Conservation (phyloP, 1,140 invertebrate species). For the Episyrphus balteatus region DNA sequence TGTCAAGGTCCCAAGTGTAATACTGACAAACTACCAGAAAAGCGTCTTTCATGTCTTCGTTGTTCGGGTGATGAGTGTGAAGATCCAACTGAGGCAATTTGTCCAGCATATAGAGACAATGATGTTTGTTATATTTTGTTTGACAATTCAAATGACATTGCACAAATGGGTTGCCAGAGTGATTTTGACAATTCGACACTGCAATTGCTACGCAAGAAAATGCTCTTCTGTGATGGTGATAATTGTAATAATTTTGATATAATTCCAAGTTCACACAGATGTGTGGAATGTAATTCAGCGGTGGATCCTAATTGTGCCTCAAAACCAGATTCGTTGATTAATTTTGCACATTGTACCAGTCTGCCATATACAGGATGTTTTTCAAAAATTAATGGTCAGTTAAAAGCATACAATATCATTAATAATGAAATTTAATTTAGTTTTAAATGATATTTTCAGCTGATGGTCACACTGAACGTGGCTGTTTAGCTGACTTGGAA, state of each 20-base stretch:
- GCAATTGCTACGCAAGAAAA: slow-evolving; percentile 8
- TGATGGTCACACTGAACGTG: slow-evolving; percentile 18
- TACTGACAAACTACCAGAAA: slow-evolving; percentile 13
- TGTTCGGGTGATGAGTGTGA: slow-evolving; percentile 14
- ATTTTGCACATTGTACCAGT: slow-evolving; percentile 5
- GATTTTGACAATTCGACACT: slow-evolving; percentile 14
- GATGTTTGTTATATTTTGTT: slow-evolving; percentile 26
- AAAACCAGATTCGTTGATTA: rapidly evolving
- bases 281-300: slow-evolving; percentile 13
- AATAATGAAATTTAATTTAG: no score
- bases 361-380: slow-evolving; percentile 17
- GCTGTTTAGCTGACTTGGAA: slow-evolving; percentile 17
- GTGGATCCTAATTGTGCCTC: slow-evolving; percentile 8
- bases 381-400: slow-evolving; percentile 14
- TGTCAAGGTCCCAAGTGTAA: slow-evolving; percentile 17
- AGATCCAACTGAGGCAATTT: neutral
- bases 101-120: slow-evolving; percentile 13
- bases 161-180: slow-evolving; percentile 21
- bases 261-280: slow-evolving; percentile 2
- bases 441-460: slow-evolving; percentile 7
- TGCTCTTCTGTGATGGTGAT: slow-evolving; percentile 17
- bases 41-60: slow-evolving; percentile 18
- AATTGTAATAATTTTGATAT: slow-evolving; percentile 16
- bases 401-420: no score
- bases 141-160: neutral